phyloP scores from a whole-genome alignment of 2,113 vertebrate genomes.

The Cichladusa arquata region DNA sequence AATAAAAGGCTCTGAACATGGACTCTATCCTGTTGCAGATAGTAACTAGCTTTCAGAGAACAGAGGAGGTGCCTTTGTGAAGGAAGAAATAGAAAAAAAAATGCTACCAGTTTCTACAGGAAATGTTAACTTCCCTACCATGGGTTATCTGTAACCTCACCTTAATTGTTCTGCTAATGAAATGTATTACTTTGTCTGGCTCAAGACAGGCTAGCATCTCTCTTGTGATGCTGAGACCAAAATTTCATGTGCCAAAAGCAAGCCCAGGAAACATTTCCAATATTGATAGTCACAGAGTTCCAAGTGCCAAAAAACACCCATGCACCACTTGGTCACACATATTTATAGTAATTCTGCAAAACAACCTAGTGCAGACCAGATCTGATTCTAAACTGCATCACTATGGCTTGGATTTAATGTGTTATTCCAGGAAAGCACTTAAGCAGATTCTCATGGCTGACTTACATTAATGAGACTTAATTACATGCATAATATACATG shows the following conservation, averaged over 20 bases:
- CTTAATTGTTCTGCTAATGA: not conserved
- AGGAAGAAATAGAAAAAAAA: not conserved
- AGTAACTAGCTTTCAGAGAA: not conserved
- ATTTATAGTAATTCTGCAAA: not conserved
- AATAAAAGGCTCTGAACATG: not conserved
- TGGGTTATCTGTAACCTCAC: not conserved
- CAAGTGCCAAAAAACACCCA: not conserved
- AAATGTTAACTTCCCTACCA: not conserved
- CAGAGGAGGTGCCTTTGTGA: not conserved
- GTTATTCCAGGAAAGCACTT: not conserved
- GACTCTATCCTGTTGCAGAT: not conserved
- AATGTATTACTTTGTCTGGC: not conserved
- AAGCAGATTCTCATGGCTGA: constrained; percentile 8
- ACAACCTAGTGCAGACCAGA: not conserved
- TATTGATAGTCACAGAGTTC: not conserved
- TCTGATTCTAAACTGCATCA: not conserved
- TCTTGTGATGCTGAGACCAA: not conserved
- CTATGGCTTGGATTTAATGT: not conserved
- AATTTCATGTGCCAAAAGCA: not conserved
- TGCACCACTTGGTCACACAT: not conserved
- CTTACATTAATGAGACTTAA: constrained; percentile 21
- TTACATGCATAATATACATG: not conserved
- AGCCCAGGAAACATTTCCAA: not conserved
- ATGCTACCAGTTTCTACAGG: not conserved
- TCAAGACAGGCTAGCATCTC: not conserved